Conservation (phyloP, 1,140 invertebrate genomes). For the Musca vetustissima region DNA sequence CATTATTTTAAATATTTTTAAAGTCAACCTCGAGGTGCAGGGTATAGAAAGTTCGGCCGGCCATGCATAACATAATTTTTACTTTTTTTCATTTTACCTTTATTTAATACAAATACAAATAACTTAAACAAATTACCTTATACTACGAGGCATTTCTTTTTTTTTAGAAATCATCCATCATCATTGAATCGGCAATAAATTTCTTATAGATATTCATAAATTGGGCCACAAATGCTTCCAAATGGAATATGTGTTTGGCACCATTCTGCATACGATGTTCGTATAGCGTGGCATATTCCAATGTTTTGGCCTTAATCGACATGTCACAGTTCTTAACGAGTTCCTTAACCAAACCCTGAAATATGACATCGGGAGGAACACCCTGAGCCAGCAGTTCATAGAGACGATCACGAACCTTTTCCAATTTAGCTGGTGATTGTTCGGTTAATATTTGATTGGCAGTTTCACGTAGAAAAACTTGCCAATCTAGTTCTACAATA, state of each 20-base stretch:
- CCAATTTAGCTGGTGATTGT: constrained; percentile 81
- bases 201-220: constrained; percentile 95
- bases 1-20: too few relatives aligned
- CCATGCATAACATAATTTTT: too few relatives aligned
- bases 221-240: constrained; percentile 95
- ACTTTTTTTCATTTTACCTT: too few relatives aligned
- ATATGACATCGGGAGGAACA: constrained; percentile 92
- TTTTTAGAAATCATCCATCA: constrained; percentile 50
- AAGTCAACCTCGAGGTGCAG: too few relatives aligned
- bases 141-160: too few relatives aligned
- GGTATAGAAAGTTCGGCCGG: too few relatives aligned
- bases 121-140: background rate
- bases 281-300: constrained; percentile 81
- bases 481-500: constrained; percentile 91
- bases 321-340: constrained; percentile 88
- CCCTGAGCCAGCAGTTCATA: constrained; percentile 94
- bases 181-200: constrained; percentile 73
- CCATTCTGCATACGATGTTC: constrained; percentile 89
- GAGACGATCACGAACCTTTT: constrained; percentile 82
- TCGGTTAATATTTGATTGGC: constrained; percentile 85
- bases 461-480: constrained; percentile 83
- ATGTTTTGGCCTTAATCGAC: constrained; percentile 82
- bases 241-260: constrained; percentile 93
- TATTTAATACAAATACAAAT: too few relatives aligned
- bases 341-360: constrained; percentile 84